Conservation (phyloP, 2,888 invertebrate species). For the Heliconius cydno region DNA sequence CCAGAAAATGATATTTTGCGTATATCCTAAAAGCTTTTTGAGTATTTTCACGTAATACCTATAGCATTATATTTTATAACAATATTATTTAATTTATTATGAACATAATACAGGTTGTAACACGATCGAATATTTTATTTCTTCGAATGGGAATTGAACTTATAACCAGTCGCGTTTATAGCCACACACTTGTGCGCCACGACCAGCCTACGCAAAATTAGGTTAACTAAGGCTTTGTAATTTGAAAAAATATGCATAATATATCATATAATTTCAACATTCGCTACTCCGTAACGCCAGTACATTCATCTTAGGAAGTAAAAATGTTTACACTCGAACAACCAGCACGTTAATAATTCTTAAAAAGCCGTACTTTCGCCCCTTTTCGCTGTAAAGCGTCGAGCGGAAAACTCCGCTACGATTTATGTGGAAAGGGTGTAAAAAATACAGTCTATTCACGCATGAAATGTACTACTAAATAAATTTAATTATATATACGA, state of each 20-base stretch:
- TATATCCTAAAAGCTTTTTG: conserved; percentile 10
- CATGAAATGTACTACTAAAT: conserved; percentile 23
- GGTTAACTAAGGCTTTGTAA: not conserved
- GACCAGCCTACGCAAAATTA: not conserved
- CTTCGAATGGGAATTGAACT: too few relatives aligned
- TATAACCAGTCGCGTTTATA: too few relatives aligned
- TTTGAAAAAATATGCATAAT: conserved; percentile 8
- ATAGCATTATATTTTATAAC: not conserved
- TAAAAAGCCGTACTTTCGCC: conserved; percentile 51
- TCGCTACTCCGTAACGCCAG: conserved; percentile 36
- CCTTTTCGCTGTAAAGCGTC: conserved; percentile 52
- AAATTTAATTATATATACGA: not conserved
- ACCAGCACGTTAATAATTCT: conserved; percentile 53
- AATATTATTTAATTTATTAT: not conserved
- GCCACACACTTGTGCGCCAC: too few relatives aligned
- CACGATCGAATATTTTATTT: too few relatives aligned
- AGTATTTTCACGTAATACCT: not conserved
- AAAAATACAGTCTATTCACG: conserved; percentile 47
- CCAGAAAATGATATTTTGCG: not conserved
- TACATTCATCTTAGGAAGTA: conserved; percentile 42
- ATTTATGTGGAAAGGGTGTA: conserved; percentile 56
- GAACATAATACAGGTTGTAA: not conserved
- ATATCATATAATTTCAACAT: conserved; percentile 5
- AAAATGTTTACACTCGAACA: conserved; percentile 46
- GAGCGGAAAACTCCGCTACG: conserved; percentile 50